These are phyloP conservation scores for Trachelus iudaicus DNA, from an alignment of 2,888 invertebrate genomes.

Conservation along the genomic window DNA sequence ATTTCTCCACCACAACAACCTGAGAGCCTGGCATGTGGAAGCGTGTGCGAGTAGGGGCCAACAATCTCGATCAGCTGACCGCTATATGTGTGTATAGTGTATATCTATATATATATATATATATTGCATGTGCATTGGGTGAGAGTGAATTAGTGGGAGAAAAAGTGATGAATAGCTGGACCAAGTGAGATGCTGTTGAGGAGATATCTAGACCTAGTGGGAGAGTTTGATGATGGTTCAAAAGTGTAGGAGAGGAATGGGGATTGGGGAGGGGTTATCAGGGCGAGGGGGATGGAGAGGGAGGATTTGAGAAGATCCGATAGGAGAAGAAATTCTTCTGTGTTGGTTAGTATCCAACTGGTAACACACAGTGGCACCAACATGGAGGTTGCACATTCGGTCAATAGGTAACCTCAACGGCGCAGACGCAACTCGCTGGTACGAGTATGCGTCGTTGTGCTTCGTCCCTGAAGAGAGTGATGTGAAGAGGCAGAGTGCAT, in stretches of 20 bases:
- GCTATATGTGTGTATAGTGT: too few relatives aligned
- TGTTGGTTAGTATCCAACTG: not conserved
- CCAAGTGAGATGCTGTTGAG: not conserved
- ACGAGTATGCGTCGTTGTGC: slow-evolving; percentile 32
- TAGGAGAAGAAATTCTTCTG: not conserved
- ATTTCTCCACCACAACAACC: not conserved
- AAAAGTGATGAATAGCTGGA: not conserved
- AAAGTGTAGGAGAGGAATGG: not conserved
- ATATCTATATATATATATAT: not conserved
- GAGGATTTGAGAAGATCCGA: not conserved
- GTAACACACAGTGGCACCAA: not conserved
- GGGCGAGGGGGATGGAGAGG: slow-evolving; percentile 9
- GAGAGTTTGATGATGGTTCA: not conserved
- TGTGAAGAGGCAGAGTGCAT: slow-evolving; percentile 30
- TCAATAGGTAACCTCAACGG: slow-evolving; percentile 59
- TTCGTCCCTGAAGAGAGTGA: slow-evolving; percentile 14
- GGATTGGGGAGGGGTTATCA: slow-evolving; percentile 18
- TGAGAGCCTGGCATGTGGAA: slow-evolving; percentile 4
- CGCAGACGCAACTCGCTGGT: slow-evolving; percentile 55
- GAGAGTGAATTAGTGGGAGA: not conserved
- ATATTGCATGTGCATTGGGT: not conserved
- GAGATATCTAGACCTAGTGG: not conserved
- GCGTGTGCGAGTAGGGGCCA: not conserved
- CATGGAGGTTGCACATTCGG: slow-evolving; percentile 45
- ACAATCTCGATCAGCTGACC: slow-evolving; percentile 6